A percentile compares a stretch with the other conserved stretches of the same genome.
These are phyloP conservation scores for Ganaspis sp. DNA, from an alignment of 1,140 invertebrate genomes.

Conservation along the genomic window DNA sequence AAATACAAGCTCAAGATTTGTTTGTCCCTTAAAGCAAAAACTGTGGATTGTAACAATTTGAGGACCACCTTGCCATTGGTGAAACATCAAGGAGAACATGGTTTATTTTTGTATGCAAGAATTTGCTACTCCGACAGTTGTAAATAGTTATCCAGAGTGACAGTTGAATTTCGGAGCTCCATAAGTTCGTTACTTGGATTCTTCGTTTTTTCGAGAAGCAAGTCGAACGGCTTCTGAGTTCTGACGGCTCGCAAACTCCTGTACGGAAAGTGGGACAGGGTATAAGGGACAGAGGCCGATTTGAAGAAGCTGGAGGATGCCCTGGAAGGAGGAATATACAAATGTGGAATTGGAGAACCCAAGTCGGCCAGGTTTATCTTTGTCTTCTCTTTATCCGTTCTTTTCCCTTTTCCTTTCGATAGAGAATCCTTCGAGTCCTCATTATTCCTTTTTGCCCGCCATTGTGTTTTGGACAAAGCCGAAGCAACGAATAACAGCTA, in stretches of 20 bases:
- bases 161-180: slow-evolving; percentile 66
- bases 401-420: slow-evolving; percentile 56
- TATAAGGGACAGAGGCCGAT: slow-evolving; percentile 38
- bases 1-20: no score
- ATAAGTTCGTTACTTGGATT: slow-evolving; percentile 43
- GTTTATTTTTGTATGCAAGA: slow-evolving; percentile 58
- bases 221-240: slow-evolving; percentile 10
- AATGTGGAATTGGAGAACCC: slow-evolving; percentile 69
- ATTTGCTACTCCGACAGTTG: slow-evolving; percentile 56
- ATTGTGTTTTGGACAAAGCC: slow-evolving; percentile 68
- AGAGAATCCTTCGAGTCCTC: slow-evolving; percentile 66
- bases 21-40: no score
- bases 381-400: slow-evolving; percentile 60
- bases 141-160: slow-evolving; percentile 73
- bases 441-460: slow-evolving; percentile 64
- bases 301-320: slow-evolving; percentile 31
- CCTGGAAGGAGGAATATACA: slow-evolving; percentile 64
- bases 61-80: not conserved
- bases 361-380: slow-evolving; percentile 63
- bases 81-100: not conserved
- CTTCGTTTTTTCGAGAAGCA: not conserved
- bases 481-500: slow-evolving; percentile 41
- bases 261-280: slow-evolving; percentile 6
- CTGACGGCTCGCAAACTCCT: slow-evolving; percentile 8
- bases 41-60: slow-evolving; percentile 43